phyloP scores from a whole-genome alignment of 2,888 invertebrate species.

The Hylaea fasciaria region DNA sequence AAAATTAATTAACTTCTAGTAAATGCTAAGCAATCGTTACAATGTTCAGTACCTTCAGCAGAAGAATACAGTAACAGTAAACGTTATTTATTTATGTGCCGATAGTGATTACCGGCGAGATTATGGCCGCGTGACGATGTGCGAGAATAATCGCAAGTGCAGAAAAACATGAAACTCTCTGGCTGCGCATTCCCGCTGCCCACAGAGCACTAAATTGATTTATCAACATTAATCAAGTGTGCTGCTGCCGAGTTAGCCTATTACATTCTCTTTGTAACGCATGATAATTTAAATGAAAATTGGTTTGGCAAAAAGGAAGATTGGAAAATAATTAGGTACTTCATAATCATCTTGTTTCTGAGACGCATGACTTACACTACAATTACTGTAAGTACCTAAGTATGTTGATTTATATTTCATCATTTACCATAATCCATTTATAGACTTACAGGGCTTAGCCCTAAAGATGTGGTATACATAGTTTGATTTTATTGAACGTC shows the following conservation, averaged over 20 bases:
- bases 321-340: neutral
- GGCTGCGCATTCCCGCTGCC: constrained; percentile 30
- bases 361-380: too few relatives aligned
- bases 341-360: neutral
- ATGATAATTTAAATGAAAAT: neutral
- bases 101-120: constrained; percentile 11
- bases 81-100: constrained; percentile 8
- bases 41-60: neutral
- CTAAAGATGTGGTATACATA: too few relatives aligned
- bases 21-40: neutral
- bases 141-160: constrained; percentile 23
- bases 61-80: constrained; percentile 6
- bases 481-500: too few relatives aligned
- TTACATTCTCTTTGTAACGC: neutral
- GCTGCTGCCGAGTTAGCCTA: constrained; percentile 12
- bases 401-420: too few relatives aligned
- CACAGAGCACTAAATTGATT: constrained; percentile 38
- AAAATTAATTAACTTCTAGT: too few relatives aligned
- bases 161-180: constrained; percentile 26
- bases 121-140: constrained; percentile 9
- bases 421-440: too few relatives aligned
- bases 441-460: too few relatives aligned
- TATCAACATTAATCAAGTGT: constrained; percentile 38
- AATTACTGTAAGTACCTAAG: too few relatives aligned
- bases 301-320: neutral